Percentiles rank a stretch among this genome's conserved stretches.
Evolutionary conservation across 2,888 invertebrate species (phyloP).

Genomic region (Hypercompe scribonia): DNA sequence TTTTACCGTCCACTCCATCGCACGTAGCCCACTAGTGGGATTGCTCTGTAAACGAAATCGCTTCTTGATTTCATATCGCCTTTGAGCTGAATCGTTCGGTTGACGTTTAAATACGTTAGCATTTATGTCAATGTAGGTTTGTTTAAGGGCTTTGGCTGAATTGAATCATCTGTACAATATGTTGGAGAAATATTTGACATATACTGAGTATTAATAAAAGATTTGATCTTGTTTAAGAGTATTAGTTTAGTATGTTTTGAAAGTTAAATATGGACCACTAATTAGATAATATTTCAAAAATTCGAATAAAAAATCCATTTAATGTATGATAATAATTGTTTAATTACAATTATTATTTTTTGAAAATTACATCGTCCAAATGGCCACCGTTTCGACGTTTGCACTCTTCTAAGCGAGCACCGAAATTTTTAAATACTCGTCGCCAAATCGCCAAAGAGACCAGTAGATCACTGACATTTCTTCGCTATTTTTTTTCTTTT

Average conservation of each 20-base stretch:
- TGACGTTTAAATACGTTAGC: slow-evolving; percentile 16
- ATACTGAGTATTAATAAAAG: not conserved
- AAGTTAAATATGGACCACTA: no score
- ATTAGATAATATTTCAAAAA: no score
- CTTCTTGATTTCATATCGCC: slow-evolving; percentile 43
- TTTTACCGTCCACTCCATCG: slow-evolving; percentile 56
- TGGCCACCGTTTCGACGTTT: no score
- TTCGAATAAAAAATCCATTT: no score
- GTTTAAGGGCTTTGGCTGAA: slow-evolving; percentile 8
- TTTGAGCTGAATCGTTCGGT: slow-evolving; percentile 32
- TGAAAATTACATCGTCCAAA: no score
- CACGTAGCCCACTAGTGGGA: slow-evolving; percentile 40
- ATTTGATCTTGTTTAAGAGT: not conserved
- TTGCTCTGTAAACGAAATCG: slow-evolving; percentile 31
- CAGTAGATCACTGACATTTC: no score
- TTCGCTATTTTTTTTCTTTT: no score
- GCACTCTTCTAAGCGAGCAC: no score
- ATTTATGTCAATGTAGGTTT: slow-evolving; percentile 15
- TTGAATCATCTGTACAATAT: not conserved
- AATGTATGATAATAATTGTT: no score
- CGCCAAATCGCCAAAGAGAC: no score
- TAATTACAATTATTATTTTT: no score
- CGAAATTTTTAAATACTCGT: no score
- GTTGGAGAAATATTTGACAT: not conserved
- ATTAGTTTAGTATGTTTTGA: not conserved